Percentiles rank a stretch among this genome's conserved stretches.
Conservation (phyloP, 2,888 invertebrate species). For the Acleris holmiana region DNA sequence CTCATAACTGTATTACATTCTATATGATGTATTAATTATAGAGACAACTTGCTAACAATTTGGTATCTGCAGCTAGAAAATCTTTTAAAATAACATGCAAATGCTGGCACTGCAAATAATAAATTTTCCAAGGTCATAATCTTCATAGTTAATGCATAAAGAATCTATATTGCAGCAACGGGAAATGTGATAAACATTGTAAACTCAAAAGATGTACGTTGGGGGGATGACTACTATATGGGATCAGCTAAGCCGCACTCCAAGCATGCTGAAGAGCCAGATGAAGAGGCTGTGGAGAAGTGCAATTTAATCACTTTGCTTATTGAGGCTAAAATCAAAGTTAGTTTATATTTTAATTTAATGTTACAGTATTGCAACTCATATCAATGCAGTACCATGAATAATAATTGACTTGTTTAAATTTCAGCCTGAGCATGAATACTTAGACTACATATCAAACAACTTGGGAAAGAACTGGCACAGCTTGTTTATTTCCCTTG, state of each 20-base stretch:
- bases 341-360: slow-evolving; percentile 40
- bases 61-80: no score
- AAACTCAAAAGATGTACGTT: slow-evolving; percentile 70
- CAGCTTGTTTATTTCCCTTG: slow-evolving; percentile 80
- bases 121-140: no score
- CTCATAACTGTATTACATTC: no score
- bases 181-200: slow-evolving; percentile 81
- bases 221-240: slow-evolving; percentile 75
- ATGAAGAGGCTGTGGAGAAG: slow-evolving; percentile 60
- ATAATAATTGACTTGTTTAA: slow-evolving; percentile 6
- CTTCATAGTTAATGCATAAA: neutral
- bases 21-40: no score
- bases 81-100: no score
- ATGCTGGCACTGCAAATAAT: no score
- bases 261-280: slow-evolving; percentile 44
- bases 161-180: slow-evolving; percentile 58
- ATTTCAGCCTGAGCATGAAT: slow-evolving; percentile 76
- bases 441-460: slow-evolving; percentile 83
- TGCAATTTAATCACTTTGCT: slow-evolving; percentile 63
- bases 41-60: no score
- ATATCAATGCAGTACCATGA: no score
- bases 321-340: slow-evolving; percentile 68
- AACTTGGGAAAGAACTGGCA: slow-evolving; percentile 86
- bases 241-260: slow-evolving; percentile 51
- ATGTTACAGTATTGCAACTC: no score